These are phyloP conservation scores for Scelioninae gen. 2 DNA, from an alignment of 2,888 invertebrate species.

Conservation along the genomic window DNA sequence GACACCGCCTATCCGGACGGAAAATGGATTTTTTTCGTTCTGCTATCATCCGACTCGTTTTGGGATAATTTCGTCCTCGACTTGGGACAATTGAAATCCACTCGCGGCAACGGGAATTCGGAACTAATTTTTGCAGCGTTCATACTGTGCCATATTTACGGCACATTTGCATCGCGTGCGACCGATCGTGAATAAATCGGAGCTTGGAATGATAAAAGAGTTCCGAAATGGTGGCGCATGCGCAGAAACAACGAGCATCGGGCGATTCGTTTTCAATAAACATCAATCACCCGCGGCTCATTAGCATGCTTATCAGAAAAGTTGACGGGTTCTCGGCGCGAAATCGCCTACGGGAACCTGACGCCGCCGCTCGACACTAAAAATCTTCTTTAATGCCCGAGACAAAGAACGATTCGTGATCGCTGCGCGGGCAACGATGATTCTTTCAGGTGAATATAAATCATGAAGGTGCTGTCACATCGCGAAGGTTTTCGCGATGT, in stretches of 20 bases:
- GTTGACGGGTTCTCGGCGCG: constrained; percentile 52
- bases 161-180: too few species aligned
- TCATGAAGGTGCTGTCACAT: constrained; percentile 53
- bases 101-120: too few species aligned
- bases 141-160: too few species aligned
- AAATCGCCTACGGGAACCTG: constrained; percentile 50
- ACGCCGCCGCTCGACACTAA: constrained; percentile 41
- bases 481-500: constrained; percentile 44
- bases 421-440: constrained; percentile 50
- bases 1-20: constrained; percentile 5
- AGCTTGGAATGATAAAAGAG: too few species aligned
- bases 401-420: constrained; percentile 56
- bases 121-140: too few species aligned
- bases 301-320: constrained; percentile 57
- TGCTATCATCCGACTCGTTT: too few species aligned
- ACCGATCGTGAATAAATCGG: too few species aligned
- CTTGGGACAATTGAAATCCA: too few species aligned
- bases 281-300: constrained; percentile 56
- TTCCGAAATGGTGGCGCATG: constrained; percentile 22
- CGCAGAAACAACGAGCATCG: constrained; percentile 40
- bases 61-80: too few species aligned
- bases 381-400: constrained; percentile 42
- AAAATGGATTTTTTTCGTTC: too few species aligned
- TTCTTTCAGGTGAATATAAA: constrained; percentile 55
- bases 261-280: constrained; percentile 50